phyloP scores from a whole-genome alignment of 2,113 vertebrate genomes.

The Orcinus orca region DNA sequence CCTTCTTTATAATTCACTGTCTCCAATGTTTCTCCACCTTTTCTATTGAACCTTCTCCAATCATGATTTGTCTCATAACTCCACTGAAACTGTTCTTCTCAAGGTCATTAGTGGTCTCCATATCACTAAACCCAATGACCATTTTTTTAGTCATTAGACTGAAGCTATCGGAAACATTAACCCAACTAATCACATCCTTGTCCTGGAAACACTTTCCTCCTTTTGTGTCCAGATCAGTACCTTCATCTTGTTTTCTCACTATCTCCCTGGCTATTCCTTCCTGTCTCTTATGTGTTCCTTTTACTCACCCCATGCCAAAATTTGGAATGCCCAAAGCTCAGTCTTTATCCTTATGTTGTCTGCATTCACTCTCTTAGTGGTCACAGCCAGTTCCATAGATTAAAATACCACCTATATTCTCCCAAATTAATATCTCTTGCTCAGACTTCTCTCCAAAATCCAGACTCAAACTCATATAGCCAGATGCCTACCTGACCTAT shows the following conservation, averaged over 20 bases:
- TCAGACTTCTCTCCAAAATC: neutral
- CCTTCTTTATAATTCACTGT: neutral
- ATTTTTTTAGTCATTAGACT: neutral
- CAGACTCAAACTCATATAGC: neutral
- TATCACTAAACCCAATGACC: neutral
- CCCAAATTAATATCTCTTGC: neutral
- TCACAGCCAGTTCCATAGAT: neutral
- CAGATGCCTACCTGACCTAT: neutral
- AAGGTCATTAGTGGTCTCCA: neutral
- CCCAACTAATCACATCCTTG: neutral
- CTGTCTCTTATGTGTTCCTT: neutral
- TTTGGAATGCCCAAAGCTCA: neutral
- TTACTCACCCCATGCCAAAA: neutral
- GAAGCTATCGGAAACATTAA: neutral
- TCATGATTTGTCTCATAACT: neutral
- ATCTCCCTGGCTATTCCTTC: neutral
- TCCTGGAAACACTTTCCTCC: neutral
- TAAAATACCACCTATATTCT: neutral
- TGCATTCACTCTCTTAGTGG: neutral
- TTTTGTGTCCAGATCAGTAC: neutral
- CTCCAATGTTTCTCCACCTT: neutral
- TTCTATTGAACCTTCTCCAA: neutral
- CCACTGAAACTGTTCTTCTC: neutral
- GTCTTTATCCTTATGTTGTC: neutral
- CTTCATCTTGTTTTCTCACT: neutral